Conservation (phyloP, 1,140 invertebrate species). For the Trigoniulus corallinus region DNA sequence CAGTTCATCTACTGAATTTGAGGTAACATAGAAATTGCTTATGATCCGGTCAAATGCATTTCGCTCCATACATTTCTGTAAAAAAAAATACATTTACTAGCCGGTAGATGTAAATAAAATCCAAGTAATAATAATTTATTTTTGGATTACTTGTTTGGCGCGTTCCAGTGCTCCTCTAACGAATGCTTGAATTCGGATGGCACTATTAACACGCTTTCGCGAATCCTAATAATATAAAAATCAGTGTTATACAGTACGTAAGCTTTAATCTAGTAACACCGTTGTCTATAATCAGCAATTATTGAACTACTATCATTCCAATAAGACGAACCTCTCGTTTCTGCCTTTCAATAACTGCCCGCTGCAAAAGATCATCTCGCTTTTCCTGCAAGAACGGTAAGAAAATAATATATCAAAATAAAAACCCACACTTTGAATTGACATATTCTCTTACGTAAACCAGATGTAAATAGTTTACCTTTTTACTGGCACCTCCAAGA, state of each 20-base stretch:
- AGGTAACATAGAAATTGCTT: conserved; percentile 2
- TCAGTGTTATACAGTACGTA: too few species aligned
- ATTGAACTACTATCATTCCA: neutral
- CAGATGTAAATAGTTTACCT: conserved; percentile 21
- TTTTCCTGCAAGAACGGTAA: conserved; percentile 32
- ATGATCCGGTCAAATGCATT: conserved; percentile 40
- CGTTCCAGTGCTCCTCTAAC: conserved; percentile 56
- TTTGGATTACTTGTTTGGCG: too few species aligned
- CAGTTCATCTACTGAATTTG: conserved; percentile 26
- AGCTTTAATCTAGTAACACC: too few species aligned
- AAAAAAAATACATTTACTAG: conserved; percentile 9
- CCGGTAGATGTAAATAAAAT: too few species aligned
- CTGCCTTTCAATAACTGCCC: conserved; percentile 62
- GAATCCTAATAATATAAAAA: conserved; percentile 17
- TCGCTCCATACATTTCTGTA: conserved; percentile 30
- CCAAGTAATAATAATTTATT: too few species aligned
- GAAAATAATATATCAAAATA: neutral
- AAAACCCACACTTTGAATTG: conserved; percentile 1
- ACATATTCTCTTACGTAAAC: conserved; percentile 1
- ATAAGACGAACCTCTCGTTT: conserved; percentile 53
- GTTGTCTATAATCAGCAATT: conserved; percentile 2
- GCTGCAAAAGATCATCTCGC: conserved; percentile 54
- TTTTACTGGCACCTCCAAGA: conserved; percentile 66
- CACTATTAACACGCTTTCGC: conserved; percentile 44
- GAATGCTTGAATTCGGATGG: conserved; percentile 57